Evolutionary conservation across 2,888 invertebrate genomes (phyloP), one percentile per base, ranked within the genome.

Genomic region (Gari tellinella): DNA sequence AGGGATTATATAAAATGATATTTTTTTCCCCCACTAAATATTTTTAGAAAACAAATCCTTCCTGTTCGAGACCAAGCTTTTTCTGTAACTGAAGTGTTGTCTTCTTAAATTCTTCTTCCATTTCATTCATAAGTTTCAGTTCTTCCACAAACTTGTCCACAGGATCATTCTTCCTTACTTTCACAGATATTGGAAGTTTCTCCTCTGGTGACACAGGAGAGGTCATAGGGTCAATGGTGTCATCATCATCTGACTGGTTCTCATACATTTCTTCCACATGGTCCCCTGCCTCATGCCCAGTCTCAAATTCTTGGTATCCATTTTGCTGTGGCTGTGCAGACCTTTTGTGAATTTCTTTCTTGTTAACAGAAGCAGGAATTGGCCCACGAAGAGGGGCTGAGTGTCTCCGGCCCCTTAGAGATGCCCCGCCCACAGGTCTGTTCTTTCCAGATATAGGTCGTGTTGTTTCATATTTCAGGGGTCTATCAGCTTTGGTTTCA

Each of bases 91-190:
- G 61, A 26, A 86, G 25, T 1, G 87, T 81, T 15, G 81, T 83
- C 25, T 82, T 85, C 53, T 80, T 81, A 63, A 88, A 89, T 23
- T 87, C 81, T 43, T 72, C 63, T 58, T 88, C 88, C 85, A 87
- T 85, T 46, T 85, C 73, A 38, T 72, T 74, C 85, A 87, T 80
- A n/a, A 68, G 43, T 52, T 80, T 74, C 55, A 87, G 66, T 51
- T 89, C 88, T 19, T 84, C 66, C 8, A 80, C 83, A 80, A 88
- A 88, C 46, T 85, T 78, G 49, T 88, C 85, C 41, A 88, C 80
- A 51, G 80, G 78, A 25, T 80, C 80, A 46, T 85, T 85, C 25
- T 81, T 72, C 38, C 78, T 83, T 12, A 83, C 78, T 19, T 78
- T 67, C 1, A 84, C 76, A 19, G 72, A 67, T 8, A 85, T 65